Evolutionary conservation across 2,888 invertebrate species (phyloP), one percentile per base, ranked within the genome.

Genomic region (Syrphus vitripennis): DNA sequence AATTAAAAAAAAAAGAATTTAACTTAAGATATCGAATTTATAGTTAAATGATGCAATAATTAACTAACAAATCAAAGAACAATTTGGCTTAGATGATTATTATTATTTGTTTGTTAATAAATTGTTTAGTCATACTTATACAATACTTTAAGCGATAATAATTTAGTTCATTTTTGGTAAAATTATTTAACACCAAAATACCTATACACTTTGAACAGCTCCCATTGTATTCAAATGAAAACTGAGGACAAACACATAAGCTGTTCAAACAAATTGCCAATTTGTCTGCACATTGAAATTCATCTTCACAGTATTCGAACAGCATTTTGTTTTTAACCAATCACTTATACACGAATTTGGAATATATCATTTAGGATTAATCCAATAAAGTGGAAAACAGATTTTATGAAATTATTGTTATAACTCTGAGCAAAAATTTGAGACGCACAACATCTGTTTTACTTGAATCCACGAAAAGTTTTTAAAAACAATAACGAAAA

Each of bases 401-500:
- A 45, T 48, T 12, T 19, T 19, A 9, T 40, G 4, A 21, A 50
- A 50, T 14, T 24, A 14, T 1, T 14, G 24, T 48, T 21, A 0
- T 48, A 4, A n/a, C 7, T n/a, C 3, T 1, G 6, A 50, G 1
- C 1, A 24, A 24, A 2, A 53, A 53, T 1, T 12, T n/a, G 7
- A 26, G 4, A 31, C 29, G 2, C 55, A 40, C 59, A 50, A 40
- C 59, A 50, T 53, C 14, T 37, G 67, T 50, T 63, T 10, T 16
- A 53, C 53, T 67, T 72, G 34, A 26, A 37, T 29, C 67, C 37
- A 53, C 16, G 26, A 12, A 67, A 53, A 45, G n/a, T 26, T 77
- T 83, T 61, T 10, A 19, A 69, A 83, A 74, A 57, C 55, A 83
- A 74, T 75, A 81, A 69, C 61, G 21, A 7, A 50, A 40, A 26